These are phyloP conservation scores for Eriocheir sinensis DNA, from an alignment of 1,140 invertebrate species.

Conservation along the genomic window DNA sequence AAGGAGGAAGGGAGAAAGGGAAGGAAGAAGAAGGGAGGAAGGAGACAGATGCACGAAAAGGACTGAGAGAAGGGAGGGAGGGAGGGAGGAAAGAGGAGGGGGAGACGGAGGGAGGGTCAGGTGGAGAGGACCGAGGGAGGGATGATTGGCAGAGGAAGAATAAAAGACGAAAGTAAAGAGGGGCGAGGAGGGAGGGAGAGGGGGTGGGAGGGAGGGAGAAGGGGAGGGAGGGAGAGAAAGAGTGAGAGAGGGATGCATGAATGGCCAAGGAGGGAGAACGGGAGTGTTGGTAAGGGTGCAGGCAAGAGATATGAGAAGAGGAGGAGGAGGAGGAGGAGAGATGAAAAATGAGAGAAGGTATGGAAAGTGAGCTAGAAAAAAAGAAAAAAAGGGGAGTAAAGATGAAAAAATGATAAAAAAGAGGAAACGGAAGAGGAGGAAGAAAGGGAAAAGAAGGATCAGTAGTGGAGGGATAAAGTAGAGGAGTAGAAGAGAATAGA, in stretches of 20 bases:
- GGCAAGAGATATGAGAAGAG: not conserved
- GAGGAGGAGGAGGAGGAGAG: too few species aligned
- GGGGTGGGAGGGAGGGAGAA: not conserved
- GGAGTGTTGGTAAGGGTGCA: not conserved
- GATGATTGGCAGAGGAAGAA: constrained; percentile 12
- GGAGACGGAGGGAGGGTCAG: not conserved
- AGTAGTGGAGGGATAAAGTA: too few species aligned
- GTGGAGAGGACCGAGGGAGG: not conserved
- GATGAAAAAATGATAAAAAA: not conserved
- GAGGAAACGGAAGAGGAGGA: not conserved
- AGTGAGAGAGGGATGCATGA: not conserved
- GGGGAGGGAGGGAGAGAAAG: not conserved
- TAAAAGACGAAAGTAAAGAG: not conserved
- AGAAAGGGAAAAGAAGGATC: not conserved
- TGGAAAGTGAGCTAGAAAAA: too few species aligned
- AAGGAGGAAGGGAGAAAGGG: not conserved
- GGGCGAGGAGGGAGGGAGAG: not conserved
- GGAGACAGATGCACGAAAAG: too few species aligned
- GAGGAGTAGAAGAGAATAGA: too few species aligned
- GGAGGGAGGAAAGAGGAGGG: not conserved
- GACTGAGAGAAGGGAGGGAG: too few species aligned
- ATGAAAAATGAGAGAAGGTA: too few species aligned
- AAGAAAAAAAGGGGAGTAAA: too few species aligned
- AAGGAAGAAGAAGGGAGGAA: not conserved
- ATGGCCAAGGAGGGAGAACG: not conserved